A percentile compares a stretch with the other conserved stretches of the same genome.
Conservation (phyloP, 2,888 invertebrate genomes). For the Hydraecia micacea region DNA sequence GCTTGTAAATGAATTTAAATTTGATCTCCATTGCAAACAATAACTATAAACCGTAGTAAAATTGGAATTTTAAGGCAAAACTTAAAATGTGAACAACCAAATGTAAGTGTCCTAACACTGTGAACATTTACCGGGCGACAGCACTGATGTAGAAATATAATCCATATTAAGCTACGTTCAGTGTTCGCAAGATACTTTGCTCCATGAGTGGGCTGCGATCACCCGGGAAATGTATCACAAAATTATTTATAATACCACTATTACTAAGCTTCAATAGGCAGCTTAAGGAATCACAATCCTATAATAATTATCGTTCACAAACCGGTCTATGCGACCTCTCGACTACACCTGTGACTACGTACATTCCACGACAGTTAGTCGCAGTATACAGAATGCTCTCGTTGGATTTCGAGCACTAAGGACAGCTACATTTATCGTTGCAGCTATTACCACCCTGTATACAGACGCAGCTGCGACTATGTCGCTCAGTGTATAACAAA, state of each 20-base stretch:
- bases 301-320: conserved; percentile 71
- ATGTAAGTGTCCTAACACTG: conserved; percentile 36
- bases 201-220: conserved; percentile 24
- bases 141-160: conserved; percentile 39
- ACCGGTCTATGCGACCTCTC: conserved; percentile 67
- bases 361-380: conserved; percentile 13
- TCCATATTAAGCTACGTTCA: conserved; percentile 28
- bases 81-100: conserved; percentile 33
- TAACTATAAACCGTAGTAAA: background rate
- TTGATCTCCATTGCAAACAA: background rate
- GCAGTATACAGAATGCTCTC: background rate
- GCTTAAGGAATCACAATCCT: conserved; percentile 74
- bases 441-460: conserved; percentile 5
- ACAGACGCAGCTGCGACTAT: background rate
- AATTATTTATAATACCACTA: conserved; percentile 61
- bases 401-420: background rate
- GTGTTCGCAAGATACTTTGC: conserved; percentile 32
- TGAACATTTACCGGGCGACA: conserved; percentile 42
- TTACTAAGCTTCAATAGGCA: conserved; percentile 72
- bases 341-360: conserved; percentile 62
- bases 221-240: conserved; percentile 56
- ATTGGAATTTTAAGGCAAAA: background rate
- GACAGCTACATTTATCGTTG: background rate
- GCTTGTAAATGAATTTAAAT: background rate
- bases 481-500: conserved; percentile 29